Evolutionary conservation across 2,888 invertebrate species (phyloP), one percentile per base, ranked within the genome.

Genomic region (Deilephila porcellus): DNA sequence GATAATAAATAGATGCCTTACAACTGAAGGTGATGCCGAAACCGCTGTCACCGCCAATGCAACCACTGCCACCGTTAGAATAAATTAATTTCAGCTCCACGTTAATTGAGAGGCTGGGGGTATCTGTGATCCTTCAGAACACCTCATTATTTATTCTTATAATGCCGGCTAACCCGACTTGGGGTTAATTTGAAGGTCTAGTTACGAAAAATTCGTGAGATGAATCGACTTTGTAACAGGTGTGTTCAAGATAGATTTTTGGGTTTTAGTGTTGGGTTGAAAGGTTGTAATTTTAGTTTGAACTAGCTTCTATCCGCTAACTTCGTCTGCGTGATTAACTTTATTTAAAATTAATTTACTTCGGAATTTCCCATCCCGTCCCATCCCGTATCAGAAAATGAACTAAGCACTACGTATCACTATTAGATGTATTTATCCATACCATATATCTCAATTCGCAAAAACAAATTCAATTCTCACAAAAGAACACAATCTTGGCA

Each of bases 81-180:
- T 90, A 90, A 90, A 91, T 91, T 91, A 90, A 91, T 91, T 90
- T 86, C 82, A 87, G 86, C 87, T 87, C 81, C 79, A 84, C 86
- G 85, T 88, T 91, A 91, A 91, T 91, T 91, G 90, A 89, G 90
- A 87, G 85, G 81, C 74, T 82, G 77, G 75, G 76, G 84, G 84
- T 82, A 85, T 86, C 82, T 86, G 80, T 86, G 88, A 89, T 86
- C 87, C 84, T 79, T 73, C 72, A 62, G 60, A 72, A 52, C 72
- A 78, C 73, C 88, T 91, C 91, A 90, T 92, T 90, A 91, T 90
- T 90, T 90, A 92, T 92, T 92, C 91, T 90, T 88, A 90, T 88
- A 90, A 90, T 90, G 88, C 81, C 85, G 85, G 82, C 86, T 87
- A 87, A 82, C 90, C 88, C 88, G 77, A 77, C 85, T 80, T 82